Evolutionary conservation across 1,140 invertebrate species (phyloP), one percentile per base, ranked within the genome.

Genomic region (Lucilia cuprina): DNA sequence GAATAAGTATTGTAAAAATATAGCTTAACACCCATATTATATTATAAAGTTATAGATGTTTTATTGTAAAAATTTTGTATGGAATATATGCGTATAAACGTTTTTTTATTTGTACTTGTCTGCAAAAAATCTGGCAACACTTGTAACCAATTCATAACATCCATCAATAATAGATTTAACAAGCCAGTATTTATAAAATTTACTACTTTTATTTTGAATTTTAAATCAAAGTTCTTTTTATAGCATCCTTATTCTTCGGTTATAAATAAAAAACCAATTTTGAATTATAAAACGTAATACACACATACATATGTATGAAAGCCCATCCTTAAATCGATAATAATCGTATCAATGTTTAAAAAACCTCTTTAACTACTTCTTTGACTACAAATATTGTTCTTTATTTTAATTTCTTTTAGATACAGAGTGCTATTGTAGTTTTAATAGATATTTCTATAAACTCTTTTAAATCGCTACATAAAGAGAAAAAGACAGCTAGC

Each of bases 301-400:
- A 83, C n/a, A n/a, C n/a, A n/a, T n/a, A n/a, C n/a, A n/a, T n/a
- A n/a, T n/a, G n/a, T 75, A 55, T 13, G 19, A 41, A 70, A 41
- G 84, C 84, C 84, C 84, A 83, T 83, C 84, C 84, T 80, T 74
- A 65, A 47, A 55, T 47, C 47, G 41, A 82, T 47, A 30, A 77
- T 70, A 70, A 70, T 70, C 65, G 65, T 70, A 70, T 70, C 65
- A 70, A 70, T 70, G n/a, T 70, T 70, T 70, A 9, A 25, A 70
- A 19, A 70, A 84, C 75, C 49, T 84, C 50, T 84, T 84, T 80
- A 84, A 80, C 82, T n/a, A n/a, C n/a, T n/a, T n/a, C n/a, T n/a
- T n/a, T 25, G 77, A 82, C 19, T 30, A 82, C 50, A 74, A 82
- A 30, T 41, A 21, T 78, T 10, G 41, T 35, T 78, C n/a, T n/a